These are phyloP conservation scores for Takifugu bimaculatus DNA, from an alignment of 2,113 vertebrate species.

Conservation along the genomic window DNA sequence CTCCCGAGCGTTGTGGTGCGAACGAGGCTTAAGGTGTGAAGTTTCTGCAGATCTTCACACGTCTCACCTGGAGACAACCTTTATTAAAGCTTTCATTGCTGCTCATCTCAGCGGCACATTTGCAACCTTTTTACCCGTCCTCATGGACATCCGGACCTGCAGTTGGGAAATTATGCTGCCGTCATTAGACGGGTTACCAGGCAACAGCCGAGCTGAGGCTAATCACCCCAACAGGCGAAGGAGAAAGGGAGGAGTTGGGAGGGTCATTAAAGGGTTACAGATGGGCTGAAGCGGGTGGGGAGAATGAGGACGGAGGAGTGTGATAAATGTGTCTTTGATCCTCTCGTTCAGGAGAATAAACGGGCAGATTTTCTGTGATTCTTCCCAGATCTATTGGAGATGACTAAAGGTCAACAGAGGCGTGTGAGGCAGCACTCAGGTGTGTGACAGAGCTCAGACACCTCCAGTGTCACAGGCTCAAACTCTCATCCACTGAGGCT, in stretches of 20 bases:
- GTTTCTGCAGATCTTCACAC: no score
- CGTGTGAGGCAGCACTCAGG: no score
- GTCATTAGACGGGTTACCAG: conserved; percentile 33
- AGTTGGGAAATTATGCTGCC: conserved; percentile 6
- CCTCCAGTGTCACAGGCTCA: no score
- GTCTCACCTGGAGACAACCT: no score
- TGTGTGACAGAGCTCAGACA: no score
- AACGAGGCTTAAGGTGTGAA: no score
- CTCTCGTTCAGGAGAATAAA: no score
- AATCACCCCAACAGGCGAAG: conserved; percentile 30
- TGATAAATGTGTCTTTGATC: neutral
- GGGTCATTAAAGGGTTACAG: neutral
- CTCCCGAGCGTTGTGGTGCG: no score
- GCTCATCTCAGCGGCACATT: neutral
- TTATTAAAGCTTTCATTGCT: no score
- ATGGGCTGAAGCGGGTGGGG: neutral
- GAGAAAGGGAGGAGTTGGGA: neutral
- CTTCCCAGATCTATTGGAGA: no score
- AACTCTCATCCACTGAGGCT: no score
- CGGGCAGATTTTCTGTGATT: neutral
- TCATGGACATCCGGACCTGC: conserved; percentile 6
- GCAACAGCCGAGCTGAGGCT: conserved; percentile 27
- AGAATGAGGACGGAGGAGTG: neutral
- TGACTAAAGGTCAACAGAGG: no score
- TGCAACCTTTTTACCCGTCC: neutral